Evolutionary conservation across 2,888 invertebrate species (phyloP).

Genomic region (Phytoseiulus persimilis): DNA sequence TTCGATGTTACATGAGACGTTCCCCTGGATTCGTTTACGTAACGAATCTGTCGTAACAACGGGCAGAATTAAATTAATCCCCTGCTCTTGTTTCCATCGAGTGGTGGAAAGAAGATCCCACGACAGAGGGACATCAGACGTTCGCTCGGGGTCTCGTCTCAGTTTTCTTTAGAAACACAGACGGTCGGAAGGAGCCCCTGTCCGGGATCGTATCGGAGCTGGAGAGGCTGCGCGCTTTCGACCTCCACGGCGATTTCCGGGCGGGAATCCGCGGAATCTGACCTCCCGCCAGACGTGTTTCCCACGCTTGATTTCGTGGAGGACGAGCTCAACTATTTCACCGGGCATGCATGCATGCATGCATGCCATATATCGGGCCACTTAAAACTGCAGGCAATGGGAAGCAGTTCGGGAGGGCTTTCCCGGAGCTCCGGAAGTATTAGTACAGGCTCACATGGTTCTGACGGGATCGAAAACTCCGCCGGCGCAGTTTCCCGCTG

Average conservation of each 20-base stretch:
- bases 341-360: too few relatives aligned
- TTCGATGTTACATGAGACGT: not conserved
- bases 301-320: too few relatives aligned
- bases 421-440: not conserved
- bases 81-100: not conserved
- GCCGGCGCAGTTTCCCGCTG: not conserved
- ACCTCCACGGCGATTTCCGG: too few relatives aligned
- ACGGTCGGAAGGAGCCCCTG: too few relatives aligned
- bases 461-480: not conserved
- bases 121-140: not conserved
- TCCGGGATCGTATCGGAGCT: too few relatives aligned
- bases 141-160: not conserved
- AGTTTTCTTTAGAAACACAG: too few relatives aligned
- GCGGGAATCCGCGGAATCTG: too few relatives aligned
- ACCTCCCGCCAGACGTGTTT: too few relatives aligned
- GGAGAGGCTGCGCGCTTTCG: too few relatives aligned
- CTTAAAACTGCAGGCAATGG: too few relatives aligned
- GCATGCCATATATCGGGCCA: too few relatives aligned
- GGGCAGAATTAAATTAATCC: not conserved
- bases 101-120: not conserved
- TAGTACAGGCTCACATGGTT: not conserved
- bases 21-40: not conserved
- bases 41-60: not conserved
- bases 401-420: not conserved
- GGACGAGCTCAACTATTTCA: too few relatives aligned